phyloP scores from a whole-genome alignment of 2,888 invertebrate species.

The Didymodactylos carnosus region DNA sequence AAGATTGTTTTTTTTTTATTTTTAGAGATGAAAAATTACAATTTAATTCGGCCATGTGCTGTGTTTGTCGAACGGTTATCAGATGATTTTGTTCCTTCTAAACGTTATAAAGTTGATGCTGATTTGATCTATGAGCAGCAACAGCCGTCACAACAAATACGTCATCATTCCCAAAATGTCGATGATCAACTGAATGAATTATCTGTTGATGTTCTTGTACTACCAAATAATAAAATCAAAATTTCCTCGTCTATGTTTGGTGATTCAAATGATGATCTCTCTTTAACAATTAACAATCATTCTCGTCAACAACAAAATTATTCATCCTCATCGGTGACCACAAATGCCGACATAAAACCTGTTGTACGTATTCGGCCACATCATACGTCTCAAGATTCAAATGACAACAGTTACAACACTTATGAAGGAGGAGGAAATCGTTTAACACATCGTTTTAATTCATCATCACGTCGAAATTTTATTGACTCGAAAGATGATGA shows the following conservation, averaged over 20 bases:
- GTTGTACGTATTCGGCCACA: background rate
- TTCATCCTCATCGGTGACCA: too few species aligned
- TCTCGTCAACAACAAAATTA: too few species aligned
- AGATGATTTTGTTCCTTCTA: background rate
- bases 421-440: too few species aligned
- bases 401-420: too few species aligned
- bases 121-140: background rate
- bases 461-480: too few species aligned
- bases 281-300: background rate
- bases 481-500: background rate
- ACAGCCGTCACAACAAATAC: too few species aligned
- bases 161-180: background rate
- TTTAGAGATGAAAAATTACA: background rate
- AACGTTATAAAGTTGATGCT: background rate
- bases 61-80: background rate
- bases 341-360: background rate
- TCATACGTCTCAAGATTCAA: background rate
- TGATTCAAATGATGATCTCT: background rate
- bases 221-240: background rate
- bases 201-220: background rate
- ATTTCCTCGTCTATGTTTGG: background rate
- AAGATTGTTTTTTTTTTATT: background rate
- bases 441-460: background rate
- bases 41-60: background rate
- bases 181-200: background rate